Evolutionary conservation across 2,797 vertebrate species (phyloP), one percentile per base, ranked within the genome.

Genomic region (Sebastes umbrosus): DNA sequence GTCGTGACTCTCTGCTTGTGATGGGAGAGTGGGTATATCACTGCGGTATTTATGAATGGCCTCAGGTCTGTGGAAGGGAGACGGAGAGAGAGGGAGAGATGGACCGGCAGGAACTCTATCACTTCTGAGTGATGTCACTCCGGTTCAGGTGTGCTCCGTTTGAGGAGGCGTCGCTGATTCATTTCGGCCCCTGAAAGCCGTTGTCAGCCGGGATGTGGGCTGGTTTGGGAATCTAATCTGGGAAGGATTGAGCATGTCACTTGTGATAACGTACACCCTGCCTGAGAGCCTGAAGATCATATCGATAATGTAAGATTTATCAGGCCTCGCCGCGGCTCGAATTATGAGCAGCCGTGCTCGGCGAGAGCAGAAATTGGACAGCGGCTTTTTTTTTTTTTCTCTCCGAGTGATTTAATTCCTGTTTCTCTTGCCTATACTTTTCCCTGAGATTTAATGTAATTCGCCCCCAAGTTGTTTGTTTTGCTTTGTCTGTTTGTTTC

Each of bases 261-360:
- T 91, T 75, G 86, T 93, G 92, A 94, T 94, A 94, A 94, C 87
- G 88, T 88, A 89, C 91, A 87, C 85, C 84, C 92, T 87, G 89
- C 90, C 91, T 39, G 82, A 91, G 88, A 90, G 89, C 88, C 90
- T 83, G 87, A 79, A 94, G 91, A 93, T 92, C 91, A 90, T 92
- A 94, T 94, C 91, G 92, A 94, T 94, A 94, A 94, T 94, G 92
- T 94, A 91, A 94, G 90, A 94, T 95, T 94, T 94, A 95, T 96
- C 93, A 93, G 93, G 85, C 88, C 89, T 69, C 77, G 75, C 83
- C 75, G 79, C 84, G 4, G 81, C 88, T 87, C 81, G 83, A 90
- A 92, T 93, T 93, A 93, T 93, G 91, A 94, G 91, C 92, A 84
- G 87, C 87, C 87, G 83, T 64, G 83, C 88, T 92, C 87, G 50